Percentiles rank a stretch among this genome's conserved stretches.
These are phyloP conservation scores for Wiebesia pumilae DNA, from an alignment of 1,140 invertebrate species.

Conservation along the genomic window DNA sequence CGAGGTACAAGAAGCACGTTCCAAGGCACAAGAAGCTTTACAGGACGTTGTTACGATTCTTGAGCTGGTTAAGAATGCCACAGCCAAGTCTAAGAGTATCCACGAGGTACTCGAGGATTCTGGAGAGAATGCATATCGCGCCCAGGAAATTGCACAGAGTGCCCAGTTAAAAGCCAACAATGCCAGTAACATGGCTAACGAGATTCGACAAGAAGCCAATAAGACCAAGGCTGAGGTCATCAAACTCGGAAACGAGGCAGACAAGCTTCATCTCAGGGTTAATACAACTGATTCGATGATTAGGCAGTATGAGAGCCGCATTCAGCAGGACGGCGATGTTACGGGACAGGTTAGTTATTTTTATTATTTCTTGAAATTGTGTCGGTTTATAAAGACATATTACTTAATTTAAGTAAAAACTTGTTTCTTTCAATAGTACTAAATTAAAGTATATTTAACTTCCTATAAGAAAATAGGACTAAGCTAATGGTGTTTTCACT, in stretches of 20 bases:
- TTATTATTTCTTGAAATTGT: neutral
- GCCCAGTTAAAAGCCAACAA: slow-evolving; percentile 80
- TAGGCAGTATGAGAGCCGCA: slow-evolving; percentile 82
- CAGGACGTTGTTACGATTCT: slow-evolving; percentile 78
- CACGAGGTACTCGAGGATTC: slow-evolving; percentile 84
- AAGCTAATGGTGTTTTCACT: too few species aligned
- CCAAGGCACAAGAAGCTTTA: slow-evolving; percentile 80
- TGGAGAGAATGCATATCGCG: slow-evolving; percentile 84
- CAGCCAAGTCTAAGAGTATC: slow-evolving; percentile 80
- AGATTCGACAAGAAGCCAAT: slow-evolving; percentile 85
- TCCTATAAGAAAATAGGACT: too few species aligned
- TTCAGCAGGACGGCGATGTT: slow-evolving; percentile 82
- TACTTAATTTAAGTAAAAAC: too few species aligned
- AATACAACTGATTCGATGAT: slow-evolving; percentile 83
- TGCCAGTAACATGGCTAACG: slow-evolving; percentile 79
- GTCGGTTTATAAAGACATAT: too few species aligned
- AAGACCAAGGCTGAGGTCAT: slow-evolving; percentile 84
- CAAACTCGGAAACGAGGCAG: slow-evolving; percentile 85
- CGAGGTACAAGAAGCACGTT: slow-evolving; percentile 87
- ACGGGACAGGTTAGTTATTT: slow-evolving; percentile 79
- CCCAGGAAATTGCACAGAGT: slow-evolving; percentile 84
- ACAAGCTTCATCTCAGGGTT: slow-evolving; percentile 83
- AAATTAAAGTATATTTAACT: too few species aligned
- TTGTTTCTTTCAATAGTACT: too few species aligned
- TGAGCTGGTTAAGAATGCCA: slow-evolving; percentile 74